Evolutionary conservation across 2,797 vertebrate genomes (phyloP), one percentile per base, ranked within the genome.

Genomic region (Notoglanidium macrostoma): DNA sequence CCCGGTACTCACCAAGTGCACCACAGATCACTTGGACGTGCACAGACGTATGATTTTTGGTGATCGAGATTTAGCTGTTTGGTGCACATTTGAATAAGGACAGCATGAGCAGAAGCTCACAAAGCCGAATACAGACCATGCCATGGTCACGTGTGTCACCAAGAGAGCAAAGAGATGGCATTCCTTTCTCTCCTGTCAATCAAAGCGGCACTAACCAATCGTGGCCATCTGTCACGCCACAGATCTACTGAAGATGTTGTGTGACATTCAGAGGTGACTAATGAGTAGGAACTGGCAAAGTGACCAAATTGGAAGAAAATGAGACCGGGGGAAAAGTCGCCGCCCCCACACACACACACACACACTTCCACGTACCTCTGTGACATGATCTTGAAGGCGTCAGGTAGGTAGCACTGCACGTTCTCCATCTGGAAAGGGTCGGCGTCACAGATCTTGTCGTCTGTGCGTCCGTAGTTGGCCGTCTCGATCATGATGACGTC

Each of bases 401-500:
- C 97, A 0, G 97, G 97, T 89, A 97, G 95, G 95, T 97, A 98
- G 93, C 97, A 98, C 94, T 98, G 97, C 90, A 97, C 96, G 0
- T 98, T 98, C 93, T 98, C 97, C 97, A 98, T 98, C 95, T 98
- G 97, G 94, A 98, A 98, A 26, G 97, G 97, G 93, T 98, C 97
- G 0, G 97, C 97, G 0, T 98, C 97, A 51, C 97, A 98, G 94
- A 98, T 98, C 94, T 98, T 98, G 95, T 98, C 97, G 0, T 98
- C 97, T 0, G 97, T 98, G 87, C 97, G 97, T 35, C 97, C 97
- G 0, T 98, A 98, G 95, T 98, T 98, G 89, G 97, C 97, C 0
- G 97, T 97, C 91, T 98, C 97, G 89, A 98, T 97, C 96, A 98
- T 97, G 93, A 98, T 97, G 92, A 98, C 97, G 59, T 98, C 97